Evolutionary conservation across 2,888 invertebrate genomes (phyloP), one percentile per base, ranked within the genome.

Genomic region (Portevinia maculata): DNA sequence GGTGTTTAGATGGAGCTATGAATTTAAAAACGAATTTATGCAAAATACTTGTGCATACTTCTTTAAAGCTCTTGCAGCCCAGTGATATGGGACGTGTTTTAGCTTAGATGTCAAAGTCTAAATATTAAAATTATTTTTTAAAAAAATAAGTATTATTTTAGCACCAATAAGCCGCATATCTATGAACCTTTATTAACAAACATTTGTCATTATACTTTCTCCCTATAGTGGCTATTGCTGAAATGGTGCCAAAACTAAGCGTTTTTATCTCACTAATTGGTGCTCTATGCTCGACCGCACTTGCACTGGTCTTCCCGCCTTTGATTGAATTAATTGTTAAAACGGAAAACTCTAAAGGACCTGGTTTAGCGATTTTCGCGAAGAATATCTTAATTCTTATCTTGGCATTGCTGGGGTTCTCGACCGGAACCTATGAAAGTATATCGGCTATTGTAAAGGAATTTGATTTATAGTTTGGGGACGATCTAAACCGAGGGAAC

Each of bases 261-360:
- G 91, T 97, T 1, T 96, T 98, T 90, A 98, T 98, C 85, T 97
- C 98, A 0, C 90, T 98, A 81, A 96, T 98, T 28, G 98, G 98
- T 4, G 97, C 98, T 0, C 93, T 98, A 0, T 96, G 97, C 88
- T 96, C 97, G 86, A 95, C 97, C 4, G 94, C 96, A 0, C 91
- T 98, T 83, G 97, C 97, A 0, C 92, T 98, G 37, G 92, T 98
- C 41, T 96, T 98, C 88, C 98, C 98, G 1, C 96, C 98, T 0
- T 92, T 97, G 69, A 94, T 98, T 83, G 96, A 98, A 87, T 91
- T 97, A 85, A 94, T 97, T 4, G 92, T 93, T 0, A 91, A 92
- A 74, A 94, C 94, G 88, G 93, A 93, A 84, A 92, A 92, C 69
- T 91, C 92, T 1, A 92, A 92, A 55, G 89, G 92, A 0, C 90